Evolutionary conservation across 2,113 vertebrate species (phyloP).

Genomic region (Myrmecophaga tridactyla): DNA sequence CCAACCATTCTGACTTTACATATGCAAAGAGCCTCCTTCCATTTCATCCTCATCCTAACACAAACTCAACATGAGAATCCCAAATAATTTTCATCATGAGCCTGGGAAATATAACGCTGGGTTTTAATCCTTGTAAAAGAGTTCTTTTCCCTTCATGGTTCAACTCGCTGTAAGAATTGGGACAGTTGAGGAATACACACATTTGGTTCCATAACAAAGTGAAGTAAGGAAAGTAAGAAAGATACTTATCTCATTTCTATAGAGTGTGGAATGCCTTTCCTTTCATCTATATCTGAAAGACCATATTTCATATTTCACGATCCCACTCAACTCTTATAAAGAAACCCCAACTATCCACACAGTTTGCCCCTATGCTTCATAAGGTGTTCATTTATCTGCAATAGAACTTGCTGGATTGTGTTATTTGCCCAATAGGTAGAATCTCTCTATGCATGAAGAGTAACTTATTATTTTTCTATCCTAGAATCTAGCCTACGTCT

Average conservation of each 20-base stretch:
- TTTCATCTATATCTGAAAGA: background rate
- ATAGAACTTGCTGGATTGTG: background rate
- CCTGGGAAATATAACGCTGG: background rate
- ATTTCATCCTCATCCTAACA: background rate
- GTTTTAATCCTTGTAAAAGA: background rate
- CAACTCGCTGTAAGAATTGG: background rate
- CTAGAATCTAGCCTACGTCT: background rate
- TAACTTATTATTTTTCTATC: background rate
- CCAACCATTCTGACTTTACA: background rate
- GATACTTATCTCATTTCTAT: background rate
- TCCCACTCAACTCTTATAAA: background rate
- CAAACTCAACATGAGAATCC: background rate
- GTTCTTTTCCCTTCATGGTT: background rate
- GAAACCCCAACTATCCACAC: background rate
- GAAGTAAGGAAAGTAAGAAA: no score
- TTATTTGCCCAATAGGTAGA: background rate
- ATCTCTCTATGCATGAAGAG: background rate
- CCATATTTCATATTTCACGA: accelerated
- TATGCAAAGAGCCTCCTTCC: background rate
- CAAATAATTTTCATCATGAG: background rate
- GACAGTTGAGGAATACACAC: no score
- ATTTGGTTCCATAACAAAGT: no score
- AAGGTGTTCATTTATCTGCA: background rate
- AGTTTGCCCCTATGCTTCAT: background rate
- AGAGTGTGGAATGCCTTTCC: background rate